Evolutionary conservation across 2,113 vertebrate species (phyloP).

Genomic region (Syngnathus floridae): DNA sequence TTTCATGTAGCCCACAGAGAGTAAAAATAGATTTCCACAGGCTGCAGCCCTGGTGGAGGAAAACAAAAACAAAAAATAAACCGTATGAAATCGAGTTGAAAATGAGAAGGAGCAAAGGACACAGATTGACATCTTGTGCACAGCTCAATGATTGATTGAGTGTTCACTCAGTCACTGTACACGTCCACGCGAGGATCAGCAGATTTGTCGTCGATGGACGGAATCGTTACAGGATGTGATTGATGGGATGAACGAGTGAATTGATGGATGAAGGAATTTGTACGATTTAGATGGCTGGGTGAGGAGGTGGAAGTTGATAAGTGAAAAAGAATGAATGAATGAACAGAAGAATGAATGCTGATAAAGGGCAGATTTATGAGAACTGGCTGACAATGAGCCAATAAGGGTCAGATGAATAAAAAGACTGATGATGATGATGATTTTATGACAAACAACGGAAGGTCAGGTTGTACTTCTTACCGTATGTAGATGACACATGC

Average conservation of each 20-base stretch:
- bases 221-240: neutral
- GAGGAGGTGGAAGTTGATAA: no score
- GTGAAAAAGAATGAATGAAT: neutral
- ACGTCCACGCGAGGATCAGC: neutral
- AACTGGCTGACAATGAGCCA: no score
- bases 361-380: no score
- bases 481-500: neutral
- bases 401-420: neutral
- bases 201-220: neutral
- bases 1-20: conserved; percentile 57
- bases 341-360: neutral
- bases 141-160: neutral
- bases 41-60: neutral
- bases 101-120: conserved; percentile 32
- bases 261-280: neutral
- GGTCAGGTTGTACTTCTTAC: neutral
- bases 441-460: no score
- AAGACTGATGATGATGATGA: neutral
- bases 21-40: conserved; percentile 67
- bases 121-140: neutral
- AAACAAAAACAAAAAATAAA: no score
- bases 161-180: neutral
- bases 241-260: neutral
- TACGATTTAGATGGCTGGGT: no score
- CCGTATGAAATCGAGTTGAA: conserved; percentile 26